Percentiles rank a stretch among this genome's conserved stretches.
phyloP scores from a whole-genome alignment of 2,113 vertebrate species.

The Oryzias celebensis region DNA sequence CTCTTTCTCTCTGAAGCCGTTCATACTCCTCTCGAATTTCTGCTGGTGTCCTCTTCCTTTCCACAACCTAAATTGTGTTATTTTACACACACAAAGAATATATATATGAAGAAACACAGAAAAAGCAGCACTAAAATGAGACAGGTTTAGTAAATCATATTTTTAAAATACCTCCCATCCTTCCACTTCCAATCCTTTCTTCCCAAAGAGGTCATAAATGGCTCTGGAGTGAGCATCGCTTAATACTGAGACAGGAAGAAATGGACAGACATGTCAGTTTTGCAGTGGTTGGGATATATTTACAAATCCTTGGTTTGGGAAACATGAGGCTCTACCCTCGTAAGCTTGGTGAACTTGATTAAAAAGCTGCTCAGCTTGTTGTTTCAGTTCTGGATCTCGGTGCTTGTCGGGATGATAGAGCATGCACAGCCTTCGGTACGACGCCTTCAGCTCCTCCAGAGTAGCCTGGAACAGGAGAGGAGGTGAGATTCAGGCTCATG shows the following conservation, averaged over 20 bases:
- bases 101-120: background rate
- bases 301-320: background rate
- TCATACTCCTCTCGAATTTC: conserved; percentile 97
- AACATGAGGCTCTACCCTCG: conserved; percentile 79
- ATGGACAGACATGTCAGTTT: no score
- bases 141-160: background rate
- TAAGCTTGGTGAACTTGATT: conserved; percentile 94
- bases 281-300: background rate
- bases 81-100: background rate
- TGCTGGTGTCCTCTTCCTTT: conserved; percentile 89
- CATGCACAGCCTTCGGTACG: conserved; percentile 94
- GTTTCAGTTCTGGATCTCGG: conserved; percentile 90
- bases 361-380: conserved; percentile 89
- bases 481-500: background rate
- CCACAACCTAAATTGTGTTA: conserved; percentile 83
- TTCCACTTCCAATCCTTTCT: conserved; percentile 96
- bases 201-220: conserved; percentile 98
- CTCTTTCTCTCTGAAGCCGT: conserved; percentile 89
- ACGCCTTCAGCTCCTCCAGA: conserved; percentile 90
- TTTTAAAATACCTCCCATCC: conserved; percentile 92
- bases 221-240: conserved; percentile 93
- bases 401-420: conserved; percentile 98
- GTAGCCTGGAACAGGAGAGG: conserved; percentile 80
- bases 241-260: conserved; percentile 79
- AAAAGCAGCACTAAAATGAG: background rate